These are phyloP conservation scores for Florisuga fusca DNA, from an alignment of 2,797 vertebrate genomes.

Conservation along the genomic window DNA sequence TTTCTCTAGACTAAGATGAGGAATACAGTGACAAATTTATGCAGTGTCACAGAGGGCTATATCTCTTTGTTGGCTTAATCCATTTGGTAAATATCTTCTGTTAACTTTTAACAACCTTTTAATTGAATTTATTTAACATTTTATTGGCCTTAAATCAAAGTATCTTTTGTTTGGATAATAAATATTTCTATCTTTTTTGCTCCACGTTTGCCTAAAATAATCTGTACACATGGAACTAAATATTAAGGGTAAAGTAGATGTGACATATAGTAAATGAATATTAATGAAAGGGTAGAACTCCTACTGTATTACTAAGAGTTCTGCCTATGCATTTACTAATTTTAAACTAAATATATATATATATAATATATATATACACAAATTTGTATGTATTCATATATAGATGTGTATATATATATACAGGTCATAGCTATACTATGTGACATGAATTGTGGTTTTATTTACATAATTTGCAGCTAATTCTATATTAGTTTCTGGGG, in stretches of 20 bases:
- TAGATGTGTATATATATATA: fast-evolving
- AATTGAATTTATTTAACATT: not conserved
- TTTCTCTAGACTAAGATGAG: not conserved
- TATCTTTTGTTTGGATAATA: not conserved
- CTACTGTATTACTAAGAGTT: not conserved
- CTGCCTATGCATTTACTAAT: not conserved
- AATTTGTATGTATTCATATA: fast-evolving
- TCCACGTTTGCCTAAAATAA: not conserved
- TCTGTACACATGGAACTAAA: not conserved
- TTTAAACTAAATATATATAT: not conserved
- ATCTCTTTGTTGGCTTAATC: not conserved
- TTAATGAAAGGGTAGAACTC: not conserved
- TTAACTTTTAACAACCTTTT: not conserved
- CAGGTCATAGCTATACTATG: not conserved
- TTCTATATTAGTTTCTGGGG: not conserved
- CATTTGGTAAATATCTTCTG: not conserved
- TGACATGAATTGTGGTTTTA: not conserved
- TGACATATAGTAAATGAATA: not conserved
- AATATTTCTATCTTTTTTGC: not conserved
- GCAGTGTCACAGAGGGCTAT: not conserved
- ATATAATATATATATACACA: not conserved
- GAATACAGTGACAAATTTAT: not conserved
- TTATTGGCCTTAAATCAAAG: not conserved
- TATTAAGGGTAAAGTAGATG: not conserved
- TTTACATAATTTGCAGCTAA: not conserved